Conservation (phyloP, 2,113 vertebrate species). For the Bufo bufo region DNA sequence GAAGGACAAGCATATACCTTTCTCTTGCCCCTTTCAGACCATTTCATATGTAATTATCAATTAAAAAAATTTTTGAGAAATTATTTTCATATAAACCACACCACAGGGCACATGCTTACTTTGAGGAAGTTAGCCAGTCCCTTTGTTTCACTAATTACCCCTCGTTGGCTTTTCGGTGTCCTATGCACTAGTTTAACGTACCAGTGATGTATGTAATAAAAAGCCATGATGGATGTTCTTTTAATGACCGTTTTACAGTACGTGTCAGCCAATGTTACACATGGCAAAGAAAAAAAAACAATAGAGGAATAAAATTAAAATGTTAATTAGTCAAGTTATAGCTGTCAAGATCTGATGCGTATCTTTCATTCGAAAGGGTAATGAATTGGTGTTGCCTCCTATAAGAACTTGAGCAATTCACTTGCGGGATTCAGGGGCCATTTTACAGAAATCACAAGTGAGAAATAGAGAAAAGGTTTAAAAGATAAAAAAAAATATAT, state of each 20-base stretch:
- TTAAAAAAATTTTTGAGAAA: too few species aligned
- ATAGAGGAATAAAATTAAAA: constrained; percentile 37
- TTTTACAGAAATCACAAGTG: constrained; percentile 24
- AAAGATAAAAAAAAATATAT: neutral
- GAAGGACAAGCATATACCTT: too few species aligned
- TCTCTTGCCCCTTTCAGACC: too few species aligned
- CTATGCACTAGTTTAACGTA: constrained; percentile 13
- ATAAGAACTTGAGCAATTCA: neutral
- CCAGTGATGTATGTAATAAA: constrained; percentile 35
- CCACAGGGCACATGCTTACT: neutral
- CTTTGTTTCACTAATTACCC: neutral
- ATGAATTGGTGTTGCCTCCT: constrained; percentile 38
- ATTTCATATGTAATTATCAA: too few species aligned
- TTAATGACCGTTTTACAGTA: constrained; percentile 15
- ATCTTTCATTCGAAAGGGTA: constrained; percentile 14
- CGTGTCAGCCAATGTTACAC: constrained; percentile 14
- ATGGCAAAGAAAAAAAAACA: neutral
- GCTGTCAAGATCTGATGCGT: constrained; percentile 28
- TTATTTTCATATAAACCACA: too few species aligned
- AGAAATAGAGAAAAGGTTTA: constrained; percentile 5
- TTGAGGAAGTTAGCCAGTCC: neutral
- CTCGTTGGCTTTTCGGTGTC: neutral
- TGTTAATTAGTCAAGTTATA: constrained; percentile 37
- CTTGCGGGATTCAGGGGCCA: constrained; percentile 15
- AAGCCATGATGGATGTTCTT: constrained; percentile 27